Conservation (phyloP, 35 echinoderm and acorn worm genomes). For the Heliocidaris erythrogramma region DNA sequence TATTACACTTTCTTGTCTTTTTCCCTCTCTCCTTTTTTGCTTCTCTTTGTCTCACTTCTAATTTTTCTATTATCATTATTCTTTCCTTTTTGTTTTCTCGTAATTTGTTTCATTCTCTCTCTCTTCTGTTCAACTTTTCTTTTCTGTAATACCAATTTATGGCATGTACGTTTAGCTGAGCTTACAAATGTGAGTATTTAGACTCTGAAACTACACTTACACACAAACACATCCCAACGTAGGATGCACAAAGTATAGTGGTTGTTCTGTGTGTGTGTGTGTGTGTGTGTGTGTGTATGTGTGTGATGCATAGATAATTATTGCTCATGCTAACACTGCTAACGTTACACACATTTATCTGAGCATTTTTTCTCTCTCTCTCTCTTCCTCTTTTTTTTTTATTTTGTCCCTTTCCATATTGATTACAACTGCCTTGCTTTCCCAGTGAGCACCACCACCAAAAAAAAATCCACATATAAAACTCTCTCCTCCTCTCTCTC, state of each 20-base stretch:
- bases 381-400: not conserved
- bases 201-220: not conserved
- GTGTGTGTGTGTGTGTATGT: not conserved
- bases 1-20: not conserved
- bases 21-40: not conserved
- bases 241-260: not conserved
- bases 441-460: not conserved
- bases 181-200: not conserved
- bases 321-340: slow-evolving; percentile 17
- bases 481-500: not conserved
- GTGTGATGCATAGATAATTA: slow-evolving; percentile 22
- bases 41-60: too few relatives aligned
- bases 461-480: not conserved
- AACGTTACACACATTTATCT: slow-evolving; percentile 32
- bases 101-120: not conserved
- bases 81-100: not conserved
- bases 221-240: not conserved
- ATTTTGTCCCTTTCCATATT: not conserved
- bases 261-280: not conserved
- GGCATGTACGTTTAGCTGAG: not conserved
- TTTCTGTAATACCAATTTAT: not conserved
- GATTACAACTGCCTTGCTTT: not conserved
- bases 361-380: not conserved
- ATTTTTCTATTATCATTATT: not conserved
- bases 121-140: not conserved